Percentiles rank a stretch among this genome's conserved stretches.
phyloP scores from a whole-genome alignment of 2,888 invertebrate species.

The Hypomecis atomaria region DNA sequence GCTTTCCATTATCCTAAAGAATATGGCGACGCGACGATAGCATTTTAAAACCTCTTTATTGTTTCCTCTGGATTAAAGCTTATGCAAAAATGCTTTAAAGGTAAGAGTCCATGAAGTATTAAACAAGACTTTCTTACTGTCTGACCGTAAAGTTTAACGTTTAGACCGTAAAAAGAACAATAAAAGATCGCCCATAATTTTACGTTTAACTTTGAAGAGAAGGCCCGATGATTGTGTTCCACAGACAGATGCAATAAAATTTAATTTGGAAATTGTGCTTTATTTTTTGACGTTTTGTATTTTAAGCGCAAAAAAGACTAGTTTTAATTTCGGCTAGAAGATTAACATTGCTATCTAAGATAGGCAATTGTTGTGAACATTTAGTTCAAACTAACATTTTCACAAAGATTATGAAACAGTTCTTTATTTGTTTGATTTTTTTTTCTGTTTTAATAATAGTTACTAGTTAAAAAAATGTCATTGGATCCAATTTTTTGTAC shows the following conservation, averaged over 20 bases:
- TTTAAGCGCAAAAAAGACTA: no score
- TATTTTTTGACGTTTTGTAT: not conserved
- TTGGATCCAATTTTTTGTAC: no score
- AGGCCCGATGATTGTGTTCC: slow-evolving; percentile 22
- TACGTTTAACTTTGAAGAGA: slow-evolving; percentile 21
- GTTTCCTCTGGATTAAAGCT: slow-evolving; percentile 19
- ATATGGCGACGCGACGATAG: slow-evolving; percentile 17
- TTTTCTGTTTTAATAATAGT: no score
- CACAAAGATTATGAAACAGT: no score
- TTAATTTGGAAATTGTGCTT: not conserved
- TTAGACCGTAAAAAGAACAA: slow-evolving; percentile 30
- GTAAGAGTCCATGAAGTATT: slow-evolving; percentile 32
- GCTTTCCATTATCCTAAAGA: slow-evolving; percentile 4
- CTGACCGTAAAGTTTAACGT: slow-evolving; percentile 32
- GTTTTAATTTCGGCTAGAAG: no score
- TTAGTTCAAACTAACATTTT: no score
- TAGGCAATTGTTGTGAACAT: no score
- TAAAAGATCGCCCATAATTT: slow-evolving; percentile 30
- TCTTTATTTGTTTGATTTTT: no score
- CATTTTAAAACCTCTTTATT: slow-evolving; percentile 29
- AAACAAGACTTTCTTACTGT: slow-evolving; percentile 22
- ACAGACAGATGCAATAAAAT: slow-evolving; percentile 10
- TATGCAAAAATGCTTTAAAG: slow-evolving; percentile 32
- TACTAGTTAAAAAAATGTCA: no score
- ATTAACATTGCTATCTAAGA: no score